Conservation (phyloP, 2,797 vertebrate genomes). For the Onychomys torridus region DNA sequence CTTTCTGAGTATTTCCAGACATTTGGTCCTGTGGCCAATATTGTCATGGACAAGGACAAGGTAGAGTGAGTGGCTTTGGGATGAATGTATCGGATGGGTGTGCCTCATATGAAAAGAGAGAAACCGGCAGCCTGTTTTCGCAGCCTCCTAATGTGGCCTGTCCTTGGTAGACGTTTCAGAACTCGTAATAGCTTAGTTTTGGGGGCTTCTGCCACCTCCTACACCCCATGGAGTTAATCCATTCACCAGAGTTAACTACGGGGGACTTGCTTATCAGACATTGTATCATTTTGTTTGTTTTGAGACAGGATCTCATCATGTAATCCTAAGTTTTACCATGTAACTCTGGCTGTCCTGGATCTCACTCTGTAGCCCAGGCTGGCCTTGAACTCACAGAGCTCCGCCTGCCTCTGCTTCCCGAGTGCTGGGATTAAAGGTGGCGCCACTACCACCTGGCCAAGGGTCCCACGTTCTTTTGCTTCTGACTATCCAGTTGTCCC, state of each 20-base stretch:
- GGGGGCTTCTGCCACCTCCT: background rate
- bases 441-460: no score
- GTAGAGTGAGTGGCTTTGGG: conserved; percentile 83
- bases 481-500: background rate
- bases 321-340: background rate
- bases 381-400: background rate
- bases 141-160: background rate
- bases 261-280: background rate
- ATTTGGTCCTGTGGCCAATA: conserved; percentile 90
- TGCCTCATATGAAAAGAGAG: background rate
- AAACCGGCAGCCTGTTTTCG: background rate
- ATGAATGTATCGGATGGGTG: background rate
- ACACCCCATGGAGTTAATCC: background rate
- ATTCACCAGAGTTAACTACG: background rate
- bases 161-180: background rate
- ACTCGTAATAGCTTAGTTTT: background rate
- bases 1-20: conserved; percentile 90
- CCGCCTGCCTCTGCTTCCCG: background rate
- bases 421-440: background rate
- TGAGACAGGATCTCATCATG: background rate
- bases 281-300: background rate
- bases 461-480: background rate
- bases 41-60: conserved; percentile 97
- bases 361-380: background rate
- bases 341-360: background rate